These are phyloP conservation scores for Saccopteryx bilineata DNA, from an alignment of 2,113 vertebrate genomes.

Conservation along the genomic window DNA sequence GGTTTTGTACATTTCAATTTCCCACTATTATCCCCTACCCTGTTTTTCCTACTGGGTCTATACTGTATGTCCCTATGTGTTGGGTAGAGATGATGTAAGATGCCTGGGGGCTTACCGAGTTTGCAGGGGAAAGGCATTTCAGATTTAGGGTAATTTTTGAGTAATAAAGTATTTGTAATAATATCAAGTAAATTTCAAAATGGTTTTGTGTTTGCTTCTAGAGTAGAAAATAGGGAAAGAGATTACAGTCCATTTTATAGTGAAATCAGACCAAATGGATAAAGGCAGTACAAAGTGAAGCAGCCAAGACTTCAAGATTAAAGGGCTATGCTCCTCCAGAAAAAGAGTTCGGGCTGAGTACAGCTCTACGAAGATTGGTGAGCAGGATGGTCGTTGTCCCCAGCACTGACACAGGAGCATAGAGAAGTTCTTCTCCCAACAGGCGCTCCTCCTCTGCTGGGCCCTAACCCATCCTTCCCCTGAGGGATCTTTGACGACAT, in stretches of 20 bases:
- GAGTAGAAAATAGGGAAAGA: background rate
- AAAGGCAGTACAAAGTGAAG: background rate
- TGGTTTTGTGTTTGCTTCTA: background rate
- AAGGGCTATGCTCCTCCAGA: background rate
- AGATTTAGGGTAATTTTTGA: background rate
- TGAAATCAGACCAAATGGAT: background rate
- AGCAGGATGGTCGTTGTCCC: background rate
- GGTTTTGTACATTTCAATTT: background rate
- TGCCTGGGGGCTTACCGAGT: background rate
- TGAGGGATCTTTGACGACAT: background rate
- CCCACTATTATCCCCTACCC: background rate
- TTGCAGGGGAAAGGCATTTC: background rate
- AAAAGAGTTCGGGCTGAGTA: background rate
- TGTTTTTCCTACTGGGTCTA: background rate
- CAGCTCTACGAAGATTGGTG: background rate
- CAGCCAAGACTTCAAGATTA: background rate
- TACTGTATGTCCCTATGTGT: background rate
- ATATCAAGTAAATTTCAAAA: background rate
- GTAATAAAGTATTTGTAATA: background rate
- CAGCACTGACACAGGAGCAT: background rate
- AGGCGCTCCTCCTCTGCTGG: rapidly evolving
- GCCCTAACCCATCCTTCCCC: background rate
- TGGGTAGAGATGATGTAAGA: background rate
- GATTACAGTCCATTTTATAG: background rate
- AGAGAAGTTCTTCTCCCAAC: background rate